phyloP scores from a whole-genome alignment of 2,797 vertebrate genomes.

The Sebastolobus altivelis region DNA sequence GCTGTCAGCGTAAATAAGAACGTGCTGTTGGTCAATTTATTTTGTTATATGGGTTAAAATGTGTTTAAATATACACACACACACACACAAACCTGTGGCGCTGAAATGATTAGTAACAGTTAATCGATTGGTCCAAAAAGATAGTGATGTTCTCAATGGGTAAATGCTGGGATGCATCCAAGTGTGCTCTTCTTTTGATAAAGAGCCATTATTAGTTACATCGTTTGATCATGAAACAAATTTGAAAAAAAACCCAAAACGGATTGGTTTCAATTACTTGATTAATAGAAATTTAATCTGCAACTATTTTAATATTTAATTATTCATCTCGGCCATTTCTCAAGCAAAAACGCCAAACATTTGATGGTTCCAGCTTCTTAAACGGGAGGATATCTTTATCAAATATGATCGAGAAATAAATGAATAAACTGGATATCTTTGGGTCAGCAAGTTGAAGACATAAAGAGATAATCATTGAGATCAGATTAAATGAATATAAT shows the following conservation, averaged over 20 bases:
- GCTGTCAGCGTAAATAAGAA: neutral
- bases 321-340: neutral
- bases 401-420: neutral
- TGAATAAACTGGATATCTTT: neutral
- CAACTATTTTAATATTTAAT: neutral
- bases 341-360: neutral
- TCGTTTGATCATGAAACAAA: neutral
- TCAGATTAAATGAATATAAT: too few relatives aligned
- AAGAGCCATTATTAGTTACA: neutral
- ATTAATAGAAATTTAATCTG: neutral
- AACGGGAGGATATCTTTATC: neutral
- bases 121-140: neutral
- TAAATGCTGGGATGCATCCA: neutral
- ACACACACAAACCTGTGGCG: neutral
- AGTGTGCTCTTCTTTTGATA: neutral
- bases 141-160: neutral
- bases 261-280: neutral
- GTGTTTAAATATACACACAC: neutral
- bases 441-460: neutral
- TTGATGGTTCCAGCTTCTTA: neutral
- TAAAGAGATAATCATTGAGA: neutral
- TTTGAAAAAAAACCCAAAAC: neutral
- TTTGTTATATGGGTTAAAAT: neutral
- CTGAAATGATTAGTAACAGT: neutral
- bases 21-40: neutral